phyloP scores from a whole-genome alignment of 2,113 vertebrate species.

The Delphinapterus leucas region DNA sequence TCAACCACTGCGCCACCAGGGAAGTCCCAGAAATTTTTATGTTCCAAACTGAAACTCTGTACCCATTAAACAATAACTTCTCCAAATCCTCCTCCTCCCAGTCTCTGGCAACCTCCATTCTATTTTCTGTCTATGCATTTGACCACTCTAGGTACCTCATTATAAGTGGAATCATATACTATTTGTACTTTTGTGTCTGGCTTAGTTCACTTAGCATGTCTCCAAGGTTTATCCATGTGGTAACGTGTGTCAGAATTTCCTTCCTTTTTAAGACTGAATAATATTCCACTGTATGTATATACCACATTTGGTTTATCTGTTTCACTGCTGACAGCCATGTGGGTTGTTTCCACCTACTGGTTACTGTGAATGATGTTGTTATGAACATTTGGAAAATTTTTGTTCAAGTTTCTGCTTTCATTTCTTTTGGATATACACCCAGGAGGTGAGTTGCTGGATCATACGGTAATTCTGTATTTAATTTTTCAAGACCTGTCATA shows the following conservation, averaged over 20 bases:
- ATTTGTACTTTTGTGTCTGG: not conserved
- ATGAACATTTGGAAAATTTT: not conserved
- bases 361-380: not conserved
- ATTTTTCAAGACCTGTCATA: not conserved
- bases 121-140: not conserved
- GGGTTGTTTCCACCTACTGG: not conserved
- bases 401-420: not conserved
- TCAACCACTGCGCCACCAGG: no score
- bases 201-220: not conserved
- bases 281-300: not conserved
- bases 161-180: not conserved
- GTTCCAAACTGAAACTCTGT: no score
- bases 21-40: not conserved
- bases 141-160: not conserved
- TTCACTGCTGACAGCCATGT: not conserved
- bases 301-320: not conserved
- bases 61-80: not conserved
- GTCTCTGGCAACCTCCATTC: not conserved
- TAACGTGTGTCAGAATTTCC: not conserved
- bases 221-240: not conserved
- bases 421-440: not conserved
- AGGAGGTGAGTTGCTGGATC: not conserved
- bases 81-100: not conserved
- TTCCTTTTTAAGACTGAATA: not conserved
- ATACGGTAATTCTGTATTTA: not conserved